A percentile compares a stretch with the other conserved stretches of the same genome.
Conservation (phyloP, 1,140 invertebrate genomes). For the Tetramorium parvispinum region DNA sequence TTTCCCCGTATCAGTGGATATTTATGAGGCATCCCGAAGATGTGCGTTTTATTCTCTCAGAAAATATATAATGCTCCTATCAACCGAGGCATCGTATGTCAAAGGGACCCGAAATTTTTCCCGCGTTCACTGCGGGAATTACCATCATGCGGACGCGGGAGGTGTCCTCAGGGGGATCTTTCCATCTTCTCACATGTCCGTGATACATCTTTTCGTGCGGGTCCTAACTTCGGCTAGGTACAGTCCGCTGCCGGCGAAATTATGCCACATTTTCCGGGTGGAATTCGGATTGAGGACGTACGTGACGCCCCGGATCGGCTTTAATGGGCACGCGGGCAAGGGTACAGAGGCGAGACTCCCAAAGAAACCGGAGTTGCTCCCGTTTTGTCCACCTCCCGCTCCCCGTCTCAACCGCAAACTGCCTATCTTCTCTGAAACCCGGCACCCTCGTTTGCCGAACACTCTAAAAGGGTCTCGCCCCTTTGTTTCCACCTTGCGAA, state of each 20-base stretch:
- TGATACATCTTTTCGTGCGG: slow-evolving; percentile 25
- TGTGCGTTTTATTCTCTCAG: neutral
- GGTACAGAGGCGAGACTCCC: neutral
- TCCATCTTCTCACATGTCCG: neutral
- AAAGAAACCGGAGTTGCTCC: slow-evolving; percentile 4
- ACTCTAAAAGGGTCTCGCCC: neutral
- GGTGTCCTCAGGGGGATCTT: slow-evolving; percentile 3
- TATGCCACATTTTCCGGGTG: neutral
- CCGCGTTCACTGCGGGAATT: neutral
- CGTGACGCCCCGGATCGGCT: neutral
- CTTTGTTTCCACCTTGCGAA: neutral
- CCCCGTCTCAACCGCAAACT: too few relatives aligned
- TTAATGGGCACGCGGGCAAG: slow-evolving; percentile 8
- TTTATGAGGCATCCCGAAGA: neutral
- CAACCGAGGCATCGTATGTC: neutral
- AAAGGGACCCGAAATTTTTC: neutral
- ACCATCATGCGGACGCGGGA: neutral
- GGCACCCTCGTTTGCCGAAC: neutral
- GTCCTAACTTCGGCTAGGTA: neutral
- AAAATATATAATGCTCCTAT: neutral
- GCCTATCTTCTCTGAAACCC: neutral
- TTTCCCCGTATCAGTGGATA: neutral
- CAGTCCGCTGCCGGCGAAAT: neutral
- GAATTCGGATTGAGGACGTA: slow-evolving; percentile 25
- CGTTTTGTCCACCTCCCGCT: too few relatives aligned